phyloP scores from a whole-genome alignment of 2,888 invertebrate species.

The Phortica okadai region DNA sequence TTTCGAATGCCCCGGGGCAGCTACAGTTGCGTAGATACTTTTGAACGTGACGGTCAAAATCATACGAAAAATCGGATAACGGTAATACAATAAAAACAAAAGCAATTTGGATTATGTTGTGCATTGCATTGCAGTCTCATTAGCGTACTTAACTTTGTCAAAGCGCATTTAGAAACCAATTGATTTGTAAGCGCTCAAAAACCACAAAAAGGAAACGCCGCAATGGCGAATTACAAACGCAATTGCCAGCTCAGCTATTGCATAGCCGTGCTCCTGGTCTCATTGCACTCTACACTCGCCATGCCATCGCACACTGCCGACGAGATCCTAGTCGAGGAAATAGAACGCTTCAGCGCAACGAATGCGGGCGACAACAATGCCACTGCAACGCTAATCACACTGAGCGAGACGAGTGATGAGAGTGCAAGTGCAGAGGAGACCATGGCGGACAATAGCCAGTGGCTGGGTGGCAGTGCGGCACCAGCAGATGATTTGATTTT shows the following conservation, averaged over 20 bases:
- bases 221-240: slow-evolving; percentile 35
- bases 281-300: neutral
- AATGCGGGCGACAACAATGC: slow-evolving; percentile 34
- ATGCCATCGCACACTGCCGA: neutral
- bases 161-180: neutral
- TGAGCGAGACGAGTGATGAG: slow-evolving; percentile 40
- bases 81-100: neutral
- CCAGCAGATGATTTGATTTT: slow-evolving; percentile 71
- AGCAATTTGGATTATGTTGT: neutral
- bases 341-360: slow-evolving; percentile 40
- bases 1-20: neutral
- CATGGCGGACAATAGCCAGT: neutral
- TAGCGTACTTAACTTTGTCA: neutral
- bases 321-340: slow-evolving; percentile 51
- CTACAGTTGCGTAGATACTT: slow-evolving; percentile 27
- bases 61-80: neutral
- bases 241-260: slow-evolving; percentile 15
- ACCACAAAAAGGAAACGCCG: neutral
- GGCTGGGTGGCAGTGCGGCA: slow-evolving; percentile 36
- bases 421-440: neutral
- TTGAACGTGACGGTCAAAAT: slow-evolving; percentile 6
- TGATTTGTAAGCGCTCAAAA: neutral
- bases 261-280: neutral
- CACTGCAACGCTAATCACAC: slow-evolving; percentile 48
- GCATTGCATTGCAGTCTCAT: neutral